Conservation (phyloP, 53 echinoderm and acorn worm genomes). For the Hippasteria phrygiana region DNA sequence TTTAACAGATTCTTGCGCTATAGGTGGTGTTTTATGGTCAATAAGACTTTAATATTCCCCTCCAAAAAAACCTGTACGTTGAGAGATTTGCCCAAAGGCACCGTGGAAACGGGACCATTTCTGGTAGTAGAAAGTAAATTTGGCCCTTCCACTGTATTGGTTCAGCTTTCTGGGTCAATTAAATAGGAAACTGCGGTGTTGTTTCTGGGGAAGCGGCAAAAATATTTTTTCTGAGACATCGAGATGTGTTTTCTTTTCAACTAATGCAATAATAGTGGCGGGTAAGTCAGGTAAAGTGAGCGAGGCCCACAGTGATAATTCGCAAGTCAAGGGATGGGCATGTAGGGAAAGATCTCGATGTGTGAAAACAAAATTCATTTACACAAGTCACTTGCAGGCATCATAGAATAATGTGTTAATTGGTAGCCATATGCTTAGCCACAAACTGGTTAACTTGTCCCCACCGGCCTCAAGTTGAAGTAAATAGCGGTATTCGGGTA, state of each 20-base stretch:
- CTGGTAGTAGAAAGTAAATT: slow-evolving; percentile 50
- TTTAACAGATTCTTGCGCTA: slow-evolving; percentile 25
- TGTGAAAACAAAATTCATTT: too few species aligned
- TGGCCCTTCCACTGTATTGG: slow-evolving; percentile 54
- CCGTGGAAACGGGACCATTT: slow-evolving; percentile 41
- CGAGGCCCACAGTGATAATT: not conserved
- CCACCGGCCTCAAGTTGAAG: too few species aligned
- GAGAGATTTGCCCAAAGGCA: slow-evolving; percentile 24
- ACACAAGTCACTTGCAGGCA: too few species aligned
- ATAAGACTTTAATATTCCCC: slow-evolving; percentile 34
- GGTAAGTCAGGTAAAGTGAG: slow-evolving; percentile 22
- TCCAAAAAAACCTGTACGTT: slow-evolving; percentile 2
- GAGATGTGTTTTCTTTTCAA: slow-evolving; percentile 36
- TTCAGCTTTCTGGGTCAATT: slow-evolving; percentile 66
- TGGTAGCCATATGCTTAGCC: too few species aligned
- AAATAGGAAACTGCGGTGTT: slow-evolving; percentile 56
- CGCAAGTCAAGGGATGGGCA: not conserved
- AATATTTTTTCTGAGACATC: slow-evolving; percentile 31
- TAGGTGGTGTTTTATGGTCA: slow-evolving; percentile 42
- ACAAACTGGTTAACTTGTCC: too few species aligned
- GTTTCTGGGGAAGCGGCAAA: slow-evolving; percentile 47
- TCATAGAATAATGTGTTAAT: too few species aligned
- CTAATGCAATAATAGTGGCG: slow-evolving; percentile 29
- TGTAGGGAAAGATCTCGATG: too few species aligned
- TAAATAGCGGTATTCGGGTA: too few species aligned